Conservation (phyloP, 1,140 invertebrate species). For the Panagrolaimus sp. region DNA sequence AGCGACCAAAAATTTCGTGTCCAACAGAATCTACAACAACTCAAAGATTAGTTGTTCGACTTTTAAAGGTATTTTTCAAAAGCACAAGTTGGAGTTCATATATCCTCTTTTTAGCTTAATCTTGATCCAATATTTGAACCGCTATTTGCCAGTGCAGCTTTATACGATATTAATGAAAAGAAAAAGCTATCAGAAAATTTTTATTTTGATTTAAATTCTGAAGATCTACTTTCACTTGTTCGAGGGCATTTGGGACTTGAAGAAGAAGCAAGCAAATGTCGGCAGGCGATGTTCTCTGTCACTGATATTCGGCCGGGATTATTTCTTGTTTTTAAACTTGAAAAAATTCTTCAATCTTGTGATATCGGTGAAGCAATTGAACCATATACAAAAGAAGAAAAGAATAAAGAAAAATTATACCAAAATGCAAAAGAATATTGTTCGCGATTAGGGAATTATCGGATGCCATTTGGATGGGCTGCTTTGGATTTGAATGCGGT, state of each 20-base stretch:
- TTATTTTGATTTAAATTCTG: conserved; percentile 48
- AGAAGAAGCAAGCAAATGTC: conserved; percentile 18
- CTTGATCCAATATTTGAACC: conserved; percentile 47
- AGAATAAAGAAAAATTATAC: conserved; percentile 45
- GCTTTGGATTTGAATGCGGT: conserved; percentile 62
- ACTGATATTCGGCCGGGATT: conserved; percentile 17
- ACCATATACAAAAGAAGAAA: conserved; percentile 45
- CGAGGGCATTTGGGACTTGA: conserved; percentile 19
- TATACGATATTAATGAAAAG: conserved; percentile 44
- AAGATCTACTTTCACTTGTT: conserved; percentile 24
- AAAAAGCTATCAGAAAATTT: conserved; percentile 50
- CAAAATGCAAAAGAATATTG: conserved; percentile 63
- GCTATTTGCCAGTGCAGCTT: conserved; percentile 41
- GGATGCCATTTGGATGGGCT: conserved; percentile 92
- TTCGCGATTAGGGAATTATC: conserved; percentile 77
- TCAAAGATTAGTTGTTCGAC: conserved; percentile 29
- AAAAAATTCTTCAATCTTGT: conserved; percentile 44
- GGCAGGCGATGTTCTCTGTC: conserved; percentile 18
- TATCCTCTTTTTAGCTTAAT: conserved; percentile 21
- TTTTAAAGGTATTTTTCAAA: conserved; percentile 30
- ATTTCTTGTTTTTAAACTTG: conserved; percentile 26
- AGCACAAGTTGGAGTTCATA: neutral
- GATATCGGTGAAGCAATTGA: conserved; percentile 46
- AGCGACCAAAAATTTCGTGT: conserved; percentile 27
- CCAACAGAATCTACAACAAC: conserved; percentile 25